Percentiles rank a stretch among this genome's conserved stretches.
Evolutionary conservation across 2,797 vertebrate species (phyloP).

Genomic region (Microchirus variegatus): DNA sequence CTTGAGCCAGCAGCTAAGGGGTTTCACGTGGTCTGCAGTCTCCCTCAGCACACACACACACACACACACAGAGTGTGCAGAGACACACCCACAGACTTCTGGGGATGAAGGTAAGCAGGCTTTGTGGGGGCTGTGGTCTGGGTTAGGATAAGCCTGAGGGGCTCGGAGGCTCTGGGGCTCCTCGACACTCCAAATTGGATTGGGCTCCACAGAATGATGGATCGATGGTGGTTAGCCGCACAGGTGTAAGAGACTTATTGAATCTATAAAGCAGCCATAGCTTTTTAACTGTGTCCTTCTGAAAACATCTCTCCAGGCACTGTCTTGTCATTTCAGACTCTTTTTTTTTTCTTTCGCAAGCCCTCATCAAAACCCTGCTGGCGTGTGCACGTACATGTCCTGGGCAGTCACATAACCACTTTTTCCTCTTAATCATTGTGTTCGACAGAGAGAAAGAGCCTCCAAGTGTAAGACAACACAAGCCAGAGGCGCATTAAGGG

Average conservation of each 20-base stretch:
- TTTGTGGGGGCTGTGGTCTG: constrained; percentile 73
- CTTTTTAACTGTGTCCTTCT: constrained; percentile 70
- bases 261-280: constrained; percentile 75
- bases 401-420: constrained; percentile 12
- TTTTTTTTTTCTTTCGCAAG: constrained; percentile 37
- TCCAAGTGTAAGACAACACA: constrained; percentile 4
- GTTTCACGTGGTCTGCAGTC: constrained; percentile 70
- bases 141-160: constrained; percentile 78
- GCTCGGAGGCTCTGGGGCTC: constrained; percentile 65
- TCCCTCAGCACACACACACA: constrained; percentile 48
- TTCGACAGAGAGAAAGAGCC: constrained; percentile 20
- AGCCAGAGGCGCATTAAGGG: constrained; percentile 20
- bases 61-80: constrained; percentile 46
- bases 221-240: constrained; percentile 80
- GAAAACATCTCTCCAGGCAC: constrained; percentile 67
- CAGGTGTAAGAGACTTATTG: constrained; percentile 79
- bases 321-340: constrained; percentile 55
- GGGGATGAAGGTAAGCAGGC: constrained; percentile 78
- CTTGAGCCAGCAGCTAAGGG: constrained; percentile 74
- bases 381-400: constrained; percentile 20
- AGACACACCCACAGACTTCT: constrained; percentile 62
- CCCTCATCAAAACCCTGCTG: constrained; percentile 26
- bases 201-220: constrained; percentile 78
- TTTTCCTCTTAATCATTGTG: not conserved
- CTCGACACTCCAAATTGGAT: constrained; percentile 78